Evolutionary conservation across 2,888 invertebrate genomes (phyloP).

Genomic region (Phortica magna): DNA sequence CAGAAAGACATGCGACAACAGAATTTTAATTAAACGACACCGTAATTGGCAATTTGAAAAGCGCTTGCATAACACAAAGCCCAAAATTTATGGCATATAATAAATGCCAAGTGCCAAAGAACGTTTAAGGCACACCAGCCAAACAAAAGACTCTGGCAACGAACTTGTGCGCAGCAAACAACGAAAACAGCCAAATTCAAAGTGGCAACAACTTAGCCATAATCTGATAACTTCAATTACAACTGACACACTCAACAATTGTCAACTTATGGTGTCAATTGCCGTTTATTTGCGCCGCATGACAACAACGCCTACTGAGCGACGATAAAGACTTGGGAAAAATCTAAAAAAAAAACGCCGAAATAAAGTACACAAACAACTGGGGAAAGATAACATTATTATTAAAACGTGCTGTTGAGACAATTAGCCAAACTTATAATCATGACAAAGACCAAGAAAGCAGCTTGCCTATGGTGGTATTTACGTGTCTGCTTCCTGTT

Average conservation of each 20-base stretch:
- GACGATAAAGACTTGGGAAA: not conserved
- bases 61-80: constrained; percentile 10
- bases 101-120: not conserved
- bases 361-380: too few species aligned
- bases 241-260: not conserved
- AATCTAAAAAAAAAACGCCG: not conserved
- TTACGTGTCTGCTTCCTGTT: constrained; percentile 3
- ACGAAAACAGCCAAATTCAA: constrained; percentile 7
- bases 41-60: constrained; percentile 3
- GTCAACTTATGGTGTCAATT: constrained; percentile 16
- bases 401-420: constrained; percentile 15
- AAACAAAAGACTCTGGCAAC: constrained; percentile 28
- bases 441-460: not conserved
- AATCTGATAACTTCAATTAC: constrained; percentile 13
- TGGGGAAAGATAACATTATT: not conserved
- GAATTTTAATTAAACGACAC: constrained; percentile 16
- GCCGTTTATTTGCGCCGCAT: not conserved
- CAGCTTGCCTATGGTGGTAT: not conserved
- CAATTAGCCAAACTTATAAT: constrained; percentile 17
- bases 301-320: constrained; percentile 12
- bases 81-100: not conserved
- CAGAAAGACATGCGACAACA: constrained; percentile 4
- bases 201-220: not conserved
- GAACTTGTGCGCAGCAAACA: constrained; percentile 17
- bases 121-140: not conserved